phyloP scores from a whole-genome alignment of 2,113 vertebrate species.

The Prolemur simus region DNA sequence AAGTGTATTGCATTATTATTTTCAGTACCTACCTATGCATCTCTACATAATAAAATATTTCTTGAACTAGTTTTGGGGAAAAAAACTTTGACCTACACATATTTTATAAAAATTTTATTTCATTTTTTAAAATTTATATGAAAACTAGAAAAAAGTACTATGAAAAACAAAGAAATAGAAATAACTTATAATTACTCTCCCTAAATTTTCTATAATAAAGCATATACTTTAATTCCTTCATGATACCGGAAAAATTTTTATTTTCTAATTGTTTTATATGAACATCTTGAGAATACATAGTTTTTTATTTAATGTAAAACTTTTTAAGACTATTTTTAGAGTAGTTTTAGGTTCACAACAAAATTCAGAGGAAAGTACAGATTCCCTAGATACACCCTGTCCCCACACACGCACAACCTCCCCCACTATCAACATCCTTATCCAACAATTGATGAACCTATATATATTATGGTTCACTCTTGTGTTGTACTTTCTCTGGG shows the following conservation, averaged over 20 bases:
- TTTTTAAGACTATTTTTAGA: not conserved
- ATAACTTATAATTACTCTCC: not conserved
- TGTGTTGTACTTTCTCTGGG: not conserved
- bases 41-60: not conserved
- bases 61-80: not conserved
- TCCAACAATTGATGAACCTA: not conserved
- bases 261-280: not conserved
- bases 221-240: not conserved
- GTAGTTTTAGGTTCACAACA: not conserved
- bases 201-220: not conserved
- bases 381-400: not conserved
- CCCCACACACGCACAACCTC: not conserved
- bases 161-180: not conserved
- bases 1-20: not conserved
- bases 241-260: not conserved
- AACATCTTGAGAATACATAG: not conserved
- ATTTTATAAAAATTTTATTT: not conserved
- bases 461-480: not conserved
- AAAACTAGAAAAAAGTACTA: not conserved
- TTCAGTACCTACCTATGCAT: not conserved
- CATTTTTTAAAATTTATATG: not conserved
- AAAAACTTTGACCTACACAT: not conserved
- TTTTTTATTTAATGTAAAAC: not conserved
- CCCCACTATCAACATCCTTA: not conserved
- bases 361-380: not conserved